Base-by-base conservation (phyloP, 2,797 vertebrate species). In the Adelosebastes latens region DNA sequence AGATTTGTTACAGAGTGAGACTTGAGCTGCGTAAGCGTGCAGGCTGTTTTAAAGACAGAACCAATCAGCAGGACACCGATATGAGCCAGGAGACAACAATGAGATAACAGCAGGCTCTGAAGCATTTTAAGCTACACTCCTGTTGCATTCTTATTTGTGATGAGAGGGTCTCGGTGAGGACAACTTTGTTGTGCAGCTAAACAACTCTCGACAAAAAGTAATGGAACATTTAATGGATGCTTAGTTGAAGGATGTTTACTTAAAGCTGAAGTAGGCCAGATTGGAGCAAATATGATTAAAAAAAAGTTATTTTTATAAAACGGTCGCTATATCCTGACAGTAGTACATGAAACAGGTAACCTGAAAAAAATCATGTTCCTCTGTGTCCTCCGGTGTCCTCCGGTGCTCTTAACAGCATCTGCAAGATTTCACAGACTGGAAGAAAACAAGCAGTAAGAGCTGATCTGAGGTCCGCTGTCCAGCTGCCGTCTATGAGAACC, bases 1-100 rank as follows among this genome's bases (percentile, higher is more conserved):
- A 22, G n/a, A 78, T 71, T 14, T 34, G 22, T 55, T 64, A 49
- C 72, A 20, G 49, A 82, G n/a, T 53, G 52, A 59, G 59, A 61
- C 13, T 5, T 10, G 61, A 72, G 68, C 6, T 24, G 36, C 8
- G 3, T 52, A 49, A 65, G 16, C 8, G 11, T 22, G 39, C 61
- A 53, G 18, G 56, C 72, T 72, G 82, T 73, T 80, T 79, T 77
- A 64, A 79, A 76, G 76, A 72, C 22, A 29, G 31, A 70, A 13
- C 12, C 22, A 4, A 82, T 58, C 76, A 69, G 67, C 62, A 42
- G 72, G 60, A 80, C 49, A 53, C 14, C n/a, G 55, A 81, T 31
- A 52, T 10, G 34, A 80, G 25, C 25, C 69, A 7, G 29, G 29
- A 85, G 60, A 69, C 13, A 65, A 31, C 74, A 68, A 39, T 7